These are phyloP conservation scores for Tachuris rubrigastra DNA, from an alignment of 2,113 vertebrate genomes.

Conservation along the genomic window DNA sequence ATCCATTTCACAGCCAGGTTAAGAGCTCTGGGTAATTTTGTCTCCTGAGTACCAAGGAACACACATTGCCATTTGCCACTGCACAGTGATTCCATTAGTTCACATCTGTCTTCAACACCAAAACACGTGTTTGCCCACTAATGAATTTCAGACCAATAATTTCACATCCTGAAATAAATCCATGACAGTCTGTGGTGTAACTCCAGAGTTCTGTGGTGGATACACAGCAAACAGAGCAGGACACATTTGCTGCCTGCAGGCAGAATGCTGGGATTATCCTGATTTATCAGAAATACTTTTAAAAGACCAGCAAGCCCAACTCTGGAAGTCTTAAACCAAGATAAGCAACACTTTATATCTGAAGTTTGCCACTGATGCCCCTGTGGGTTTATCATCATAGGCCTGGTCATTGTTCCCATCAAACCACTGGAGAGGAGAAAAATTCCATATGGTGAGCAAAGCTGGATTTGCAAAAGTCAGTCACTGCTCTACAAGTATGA, in stretches of 20 bases:
- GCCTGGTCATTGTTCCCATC: background rate
- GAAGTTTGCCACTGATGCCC: background rate
- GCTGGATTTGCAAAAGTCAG: background rate
- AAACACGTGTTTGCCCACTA: conserved; percentile 17
- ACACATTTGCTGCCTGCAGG: background rate
- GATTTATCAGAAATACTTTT: conserved; percentile 23
- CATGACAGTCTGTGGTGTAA: background rate
- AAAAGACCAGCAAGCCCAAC: conserved; percentile 7
- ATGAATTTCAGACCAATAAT: conserved; percentile 56
- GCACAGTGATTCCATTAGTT: conserved; percentile 22
- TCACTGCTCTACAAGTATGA: background rate
- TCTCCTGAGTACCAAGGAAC: background rate
- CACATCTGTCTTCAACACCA: conserved; percentile 43
- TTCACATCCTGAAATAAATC: conserved; percentile 49
- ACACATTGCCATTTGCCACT: background rate
- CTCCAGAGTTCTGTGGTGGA: conserved; percentile 2
- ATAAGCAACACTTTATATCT: background rate
- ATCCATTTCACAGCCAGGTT: background rate
- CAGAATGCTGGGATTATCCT: conserved; percentile 2
- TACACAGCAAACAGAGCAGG: background rate
- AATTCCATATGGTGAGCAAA: background rate
- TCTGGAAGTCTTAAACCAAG: background rate
- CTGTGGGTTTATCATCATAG: background rate
- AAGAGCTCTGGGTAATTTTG: conserved; percentile 3
- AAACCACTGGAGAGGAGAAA: background rate